Evolutionary conservation across 2,113 vertebrate genomes (phyloP).

Genomic region (Cyanoliseus patagonus): DNA sequence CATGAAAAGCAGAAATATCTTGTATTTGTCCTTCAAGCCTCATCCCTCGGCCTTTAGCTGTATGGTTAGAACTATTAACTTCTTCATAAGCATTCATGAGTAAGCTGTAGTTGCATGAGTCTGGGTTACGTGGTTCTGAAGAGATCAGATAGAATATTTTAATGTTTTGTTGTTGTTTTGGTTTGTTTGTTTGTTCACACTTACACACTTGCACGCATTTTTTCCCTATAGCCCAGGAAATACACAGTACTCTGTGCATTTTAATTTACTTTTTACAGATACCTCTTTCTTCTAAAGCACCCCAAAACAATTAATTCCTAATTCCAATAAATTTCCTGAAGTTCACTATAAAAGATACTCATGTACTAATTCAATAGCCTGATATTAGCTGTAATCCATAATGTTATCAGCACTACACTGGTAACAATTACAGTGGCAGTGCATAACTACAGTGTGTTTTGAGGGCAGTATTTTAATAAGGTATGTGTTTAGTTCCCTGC

Average conservation of each 20-base stretch:
- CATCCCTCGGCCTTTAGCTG: not conserved
- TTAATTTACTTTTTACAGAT: slow-evolving; percentile 33
- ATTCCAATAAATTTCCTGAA: slow-evolving; percentile 50
- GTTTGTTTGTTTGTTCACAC: not conserved
- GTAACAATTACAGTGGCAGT: slow-evolving; percentile 55
- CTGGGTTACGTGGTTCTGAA: not conserved
- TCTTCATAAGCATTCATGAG: not conserved
- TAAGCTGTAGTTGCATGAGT: not conserved
- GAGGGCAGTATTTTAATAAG: slow-evolving; percentile 68
- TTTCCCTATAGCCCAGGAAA: not conserved
- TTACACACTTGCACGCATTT: not conserved
- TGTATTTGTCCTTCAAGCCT: not conserved
- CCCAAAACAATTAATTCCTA: not conserved
- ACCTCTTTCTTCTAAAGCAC: not conserved
- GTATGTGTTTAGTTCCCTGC: slow-evolving; percentile 67
- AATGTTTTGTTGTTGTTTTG: not conserved
- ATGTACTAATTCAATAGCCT: slow-evolving; percentile 38
- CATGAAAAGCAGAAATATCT: not conserved
- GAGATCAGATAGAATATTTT: not conserved
- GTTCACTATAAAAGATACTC: slow-evolving; percentile 54
- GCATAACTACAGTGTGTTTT: slow-evolving; percentile 25
- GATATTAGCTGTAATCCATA: slow-evolving; percentile 61
- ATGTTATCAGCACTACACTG: slow-evolving; percentile 43
- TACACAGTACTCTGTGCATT: not conserved
- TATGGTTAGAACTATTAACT: not conserved